Evolutionary conservation across 2,888 invertebrate species (phyloP).

Genomic region (Drosophila greeni): DNA sequence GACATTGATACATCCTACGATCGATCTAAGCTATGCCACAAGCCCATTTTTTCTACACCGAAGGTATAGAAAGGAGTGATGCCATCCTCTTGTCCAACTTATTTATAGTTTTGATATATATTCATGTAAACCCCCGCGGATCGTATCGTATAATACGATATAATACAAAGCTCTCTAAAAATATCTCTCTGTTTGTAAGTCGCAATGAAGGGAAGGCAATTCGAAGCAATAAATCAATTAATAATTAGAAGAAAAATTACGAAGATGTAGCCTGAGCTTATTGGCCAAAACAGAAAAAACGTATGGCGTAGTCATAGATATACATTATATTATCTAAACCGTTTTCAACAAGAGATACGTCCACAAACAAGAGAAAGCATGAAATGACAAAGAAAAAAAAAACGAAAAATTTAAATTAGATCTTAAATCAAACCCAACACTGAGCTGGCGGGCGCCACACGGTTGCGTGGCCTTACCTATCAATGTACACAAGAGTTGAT

Average conservation of each 20-base stretch:
- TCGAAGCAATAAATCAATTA: conserved; percentile 37
- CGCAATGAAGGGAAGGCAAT: conserved; percentile 10
- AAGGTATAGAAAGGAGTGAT: conserved; percentile 2
- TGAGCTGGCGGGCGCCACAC: conserved; percentile 45
- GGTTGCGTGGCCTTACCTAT: conserved; percentile 33
- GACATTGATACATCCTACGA: conserved; percentile 51
- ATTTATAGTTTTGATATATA: conserved; percentile 9
- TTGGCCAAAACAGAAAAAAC: conserved; percentile 21
- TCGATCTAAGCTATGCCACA: conserved; percentile 33
- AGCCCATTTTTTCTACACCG: conserved; percentile 26
- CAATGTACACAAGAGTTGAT: conserved; percentile 55
- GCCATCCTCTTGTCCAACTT: conserved; percentile 1
- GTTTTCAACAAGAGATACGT: conserved; percentile 48
- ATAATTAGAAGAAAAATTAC: conserved; percentile 34
- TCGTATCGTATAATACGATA: conserved; percentile 13
- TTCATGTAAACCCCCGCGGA: conserved; percentile 9
- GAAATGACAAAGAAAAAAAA: conserved; percentile 12
- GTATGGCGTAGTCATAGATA: conserved; percentile 45
- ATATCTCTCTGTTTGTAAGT: conserved; percentile 10
- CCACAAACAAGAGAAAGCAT: conserved; percentile 38
- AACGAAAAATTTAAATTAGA: neutral
- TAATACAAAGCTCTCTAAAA: conserved; percentile 22
- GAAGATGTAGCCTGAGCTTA: conserved; percentile 58
- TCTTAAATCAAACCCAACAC: conserved; percentile 33
- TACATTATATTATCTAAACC: conserved; percentile 30